These are phyloP conservation scores for Zaprionus vittiger DNA, from an alignment of 1,140 invertebrate species.

Conservation along the genomic window DNA sequence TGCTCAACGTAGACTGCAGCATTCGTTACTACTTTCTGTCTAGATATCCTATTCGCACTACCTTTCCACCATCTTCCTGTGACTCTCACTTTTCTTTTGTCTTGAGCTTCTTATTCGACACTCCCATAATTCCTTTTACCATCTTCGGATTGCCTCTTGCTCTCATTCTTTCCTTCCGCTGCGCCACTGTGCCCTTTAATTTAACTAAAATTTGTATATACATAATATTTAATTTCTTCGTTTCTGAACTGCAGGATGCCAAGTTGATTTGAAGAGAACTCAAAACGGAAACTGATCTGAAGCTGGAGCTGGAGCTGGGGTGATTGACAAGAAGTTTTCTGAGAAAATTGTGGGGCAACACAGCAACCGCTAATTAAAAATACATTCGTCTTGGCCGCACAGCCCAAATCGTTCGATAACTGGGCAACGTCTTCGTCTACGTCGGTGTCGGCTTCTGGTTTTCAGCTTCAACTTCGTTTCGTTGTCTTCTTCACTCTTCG, in stretches of 20 bases:
- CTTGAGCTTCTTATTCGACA: slow-evolving; percentile 38
- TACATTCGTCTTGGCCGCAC: slow-evolving; percentile 59
- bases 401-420: slow-evolving; percentile 33
- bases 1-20: too few relatives aligned
- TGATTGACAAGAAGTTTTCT: slow-evolving; percentile 33
- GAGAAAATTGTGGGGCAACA: slow-evolving; percentile 39
- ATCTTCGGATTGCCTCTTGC: neutral
- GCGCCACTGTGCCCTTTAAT: neutral
- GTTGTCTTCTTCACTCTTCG: neutral
- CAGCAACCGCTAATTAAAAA: slow-evolving; percentile 67
- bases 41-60: neutral
- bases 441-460: slow-evolving; percentile 33
- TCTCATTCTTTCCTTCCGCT: slow-evolving; percentile 10
- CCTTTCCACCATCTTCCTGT: neutral
- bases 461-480: neutral
- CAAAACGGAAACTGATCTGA: neutral
- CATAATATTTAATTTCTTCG: neutral
- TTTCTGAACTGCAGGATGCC: too few relatives aligned
- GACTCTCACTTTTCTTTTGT: neutral
- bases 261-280: slow-evolving; percentile 3
- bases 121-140: slow-evolving; percentile 3
- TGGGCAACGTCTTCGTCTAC: slow-evolving; percentile 6
- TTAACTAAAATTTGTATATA: slow-evolving; percentile 1
- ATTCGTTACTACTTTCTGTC: too few relatives aligned
- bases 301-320: neutral